phyloP scores from a whole-genome alignment of 2,888 invertebrate genomes.

The Tryphoninae sp. region DNA sequence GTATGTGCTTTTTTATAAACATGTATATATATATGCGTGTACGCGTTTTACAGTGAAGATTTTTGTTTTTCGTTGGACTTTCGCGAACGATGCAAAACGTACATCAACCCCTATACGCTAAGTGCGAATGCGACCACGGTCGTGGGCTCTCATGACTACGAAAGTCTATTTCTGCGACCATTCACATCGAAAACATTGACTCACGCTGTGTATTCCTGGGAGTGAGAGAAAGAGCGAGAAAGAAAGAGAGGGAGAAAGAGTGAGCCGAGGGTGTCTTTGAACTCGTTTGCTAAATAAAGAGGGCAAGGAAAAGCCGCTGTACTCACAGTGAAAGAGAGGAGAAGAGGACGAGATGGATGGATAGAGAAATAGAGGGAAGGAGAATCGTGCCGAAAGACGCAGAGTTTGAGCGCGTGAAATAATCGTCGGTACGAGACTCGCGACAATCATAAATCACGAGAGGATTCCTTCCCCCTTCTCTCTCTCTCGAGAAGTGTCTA shows the following conservation, averaged over 20 bases:
- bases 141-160: constrained; percentile 48
- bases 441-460: constrained; percentile 62
- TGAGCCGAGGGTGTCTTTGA: constrained; percentile 75
- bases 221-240: constrained; percentile 29
- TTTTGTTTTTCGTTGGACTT: constrained; percentile 43
- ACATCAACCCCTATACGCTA: constrained; percentile 45
- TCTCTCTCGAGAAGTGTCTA: not conserved
- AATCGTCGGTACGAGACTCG: constrained; percentile 56
- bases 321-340: constrained; percentile 40
- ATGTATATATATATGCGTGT: not conserved
- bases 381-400: constrained; percentile 36
- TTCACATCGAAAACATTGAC: constrained; percentile 79
- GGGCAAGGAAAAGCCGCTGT: constrained; percentile 65
- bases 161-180: constrained; percentile 76
- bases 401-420: constrained; percentile 61
- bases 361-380: constrained; percentile 52
- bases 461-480: constrained; percentile 22
- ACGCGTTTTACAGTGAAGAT: not conserved
- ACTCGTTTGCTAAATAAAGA: constrained; percentile 78
- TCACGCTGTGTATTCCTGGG: constrained; percentile 66
- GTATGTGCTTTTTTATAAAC: constrained; percentile 8
- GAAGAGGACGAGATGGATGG: constrained; percentile 38
- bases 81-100: constrained; percentile 50
- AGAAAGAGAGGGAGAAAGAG: constrained; percentile 46
- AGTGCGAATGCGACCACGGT: constrained; percentile 54